phyloP scores from a whole-genome alignment of 2,113 vertebrate species.

The Mellivora capensis region DNA sequence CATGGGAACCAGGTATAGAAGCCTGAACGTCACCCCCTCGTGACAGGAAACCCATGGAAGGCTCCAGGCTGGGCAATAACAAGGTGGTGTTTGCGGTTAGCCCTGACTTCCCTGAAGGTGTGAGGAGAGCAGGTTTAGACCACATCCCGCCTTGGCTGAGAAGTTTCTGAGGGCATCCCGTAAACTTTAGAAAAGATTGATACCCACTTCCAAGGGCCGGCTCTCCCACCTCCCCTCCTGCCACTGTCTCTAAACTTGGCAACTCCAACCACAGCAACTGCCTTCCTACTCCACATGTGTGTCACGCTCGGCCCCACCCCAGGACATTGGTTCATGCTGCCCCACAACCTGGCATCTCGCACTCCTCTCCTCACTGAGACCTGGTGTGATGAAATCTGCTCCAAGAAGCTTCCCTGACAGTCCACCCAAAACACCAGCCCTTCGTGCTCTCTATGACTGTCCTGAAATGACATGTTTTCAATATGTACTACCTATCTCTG shows the following conservation, averaged over 20 bases:
- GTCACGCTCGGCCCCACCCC: neutral
- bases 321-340: neutral
- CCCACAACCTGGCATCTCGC: neutral
- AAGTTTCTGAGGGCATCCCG: neutral
- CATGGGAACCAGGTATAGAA: neutral
- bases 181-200: neutral
- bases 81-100: neutral
- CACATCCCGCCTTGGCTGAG: neutral
- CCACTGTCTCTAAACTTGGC: neutral
- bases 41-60: neutral
- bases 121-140: neutral
- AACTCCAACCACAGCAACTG: neutral
- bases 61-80: neutral
- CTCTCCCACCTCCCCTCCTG: neutral
- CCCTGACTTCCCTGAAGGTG: neutral
- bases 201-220: rapidly evolving
- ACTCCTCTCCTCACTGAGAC: neutral
- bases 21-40: neutral
- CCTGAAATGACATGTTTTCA: neutral
- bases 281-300: neutral
- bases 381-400: neutral
- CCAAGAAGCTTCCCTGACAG: neutral
- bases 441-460: neutral
- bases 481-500: neutral
- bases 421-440: neutral